Percentiles rank a stretch among this genome's conserved stretches.
These are phyloP conservation scores for Notolepis coatsorum DNA, from an alignment of 2,797 vertebrate species.

Conservation along the genomic window DNA sequence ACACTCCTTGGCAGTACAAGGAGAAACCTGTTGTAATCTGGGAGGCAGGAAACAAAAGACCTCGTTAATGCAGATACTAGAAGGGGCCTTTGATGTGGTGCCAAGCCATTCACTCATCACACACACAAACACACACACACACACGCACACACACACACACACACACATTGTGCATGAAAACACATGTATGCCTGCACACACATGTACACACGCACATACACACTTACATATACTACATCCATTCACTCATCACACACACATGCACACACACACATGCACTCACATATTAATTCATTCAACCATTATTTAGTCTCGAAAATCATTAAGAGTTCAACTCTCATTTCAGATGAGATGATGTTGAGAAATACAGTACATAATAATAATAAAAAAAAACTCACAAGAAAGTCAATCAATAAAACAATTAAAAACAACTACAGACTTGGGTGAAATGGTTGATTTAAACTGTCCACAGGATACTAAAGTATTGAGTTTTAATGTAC, in stretches of 20 bases:
- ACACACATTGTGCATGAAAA: slow-evolving; percentile 17
- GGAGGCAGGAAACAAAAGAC: slow-evolving; percentile 94
- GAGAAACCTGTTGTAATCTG: slow-evolving; percentile 92
- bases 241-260: slow-evolving; percentile 13
- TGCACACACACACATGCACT: slow-evolving; percentile 17
- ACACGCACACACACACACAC: slow-evolving; percentile 78
- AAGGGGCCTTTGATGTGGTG: slow-evolving; percentile 93
- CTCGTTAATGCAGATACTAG: slow-evolving; percentile 96
- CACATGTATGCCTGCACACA: slow-evolving; percentile 13
- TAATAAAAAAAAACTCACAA: no score
- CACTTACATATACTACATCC: background rate
- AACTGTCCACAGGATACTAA: no score
- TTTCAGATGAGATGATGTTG: no score
- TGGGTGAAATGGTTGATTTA: no score
- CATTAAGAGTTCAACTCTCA: no score
- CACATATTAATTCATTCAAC: no score
- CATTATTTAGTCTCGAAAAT: no score
- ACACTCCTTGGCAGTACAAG: slow-evolving; percentile 80
- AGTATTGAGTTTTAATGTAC: no score
- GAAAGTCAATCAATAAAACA: no score
- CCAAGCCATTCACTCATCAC: slow-evolving; percentile 92
- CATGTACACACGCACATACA: slow-evolving; percentile 7
- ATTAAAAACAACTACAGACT: no score
- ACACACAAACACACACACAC: slow-evolving; percentile 50
- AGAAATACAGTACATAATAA: no score